Evolutionary conservation across 2,797 vertebrate genomes (phyloP), one percentile per base, ranked within the genome.

Genomic region (Remorina albescens): DNA sequence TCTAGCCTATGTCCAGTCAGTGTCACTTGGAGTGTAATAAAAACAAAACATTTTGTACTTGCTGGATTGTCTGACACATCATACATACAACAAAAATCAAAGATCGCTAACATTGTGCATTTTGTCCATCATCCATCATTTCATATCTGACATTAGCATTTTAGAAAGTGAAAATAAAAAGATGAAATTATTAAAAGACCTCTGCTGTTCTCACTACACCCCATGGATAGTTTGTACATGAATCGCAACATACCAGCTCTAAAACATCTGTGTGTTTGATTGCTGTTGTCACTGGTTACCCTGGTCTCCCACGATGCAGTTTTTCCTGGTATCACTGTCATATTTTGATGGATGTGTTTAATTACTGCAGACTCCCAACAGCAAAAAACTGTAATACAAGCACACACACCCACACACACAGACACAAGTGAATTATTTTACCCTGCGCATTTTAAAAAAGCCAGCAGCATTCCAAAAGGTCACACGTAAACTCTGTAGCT

Each of bases 281-380:
- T 58, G 67, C n/a, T 5, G 28, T 54, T 73, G 56, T 58, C 54
- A 54, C 42, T n/a, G 65, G 63, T 64, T 57, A 78, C 71, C n/a
- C 21, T 8, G 53, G 46, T 74, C 49, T 18, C 76, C 78, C 79
- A 78, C 12, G 41, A 65, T 55, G 36, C 57, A 59, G 13, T 2
- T 23, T 41, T 86, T 78, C 54, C 58, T 15, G 36, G 55, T 59
- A 71, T 50, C 15, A 0, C 71, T 82, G 84, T 86, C 86, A 88
- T 57, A 63, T 57, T 44, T 58, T 90, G 90, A 92, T 89, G 42
- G 69, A 92, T 91, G 82, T 59, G 37, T 89, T 91, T 86, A 89
- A 89, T 92, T 72, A 88, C 51, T 42, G 66, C 11, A 3, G 1
- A 25, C 15, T 74, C 25, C 60, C n/a, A n/a, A n/a, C n/a, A 53